Evolutionary conservation across 2,888 invertebrate species (phyloP).

Genomic region (Microplitis manilae): DNA sequence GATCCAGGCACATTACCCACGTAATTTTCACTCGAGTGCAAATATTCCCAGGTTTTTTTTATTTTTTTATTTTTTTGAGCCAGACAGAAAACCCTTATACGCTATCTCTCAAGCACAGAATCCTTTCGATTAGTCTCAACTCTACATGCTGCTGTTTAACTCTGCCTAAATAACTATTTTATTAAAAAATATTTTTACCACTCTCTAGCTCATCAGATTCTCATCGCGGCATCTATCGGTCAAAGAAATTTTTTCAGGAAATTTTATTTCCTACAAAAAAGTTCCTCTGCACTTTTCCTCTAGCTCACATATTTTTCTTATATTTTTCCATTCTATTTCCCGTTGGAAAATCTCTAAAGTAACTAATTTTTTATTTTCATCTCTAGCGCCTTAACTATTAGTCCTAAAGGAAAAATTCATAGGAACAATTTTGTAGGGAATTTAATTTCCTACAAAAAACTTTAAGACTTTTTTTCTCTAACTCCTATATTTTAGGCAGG

Average conservation of each 20-base stretch:
- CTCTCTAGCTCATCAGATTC: not conserved
- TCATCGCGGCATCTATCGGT: not conserved
- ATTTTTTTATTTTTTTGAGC: conserved; percentile 52
- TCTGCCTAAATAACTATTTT: not conserved
- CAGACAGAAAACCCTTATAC: conserved; percentile 15
- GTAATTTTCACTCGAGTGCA: conserved; percentile 61
- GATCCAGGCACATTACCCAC: conserved; percentile 48
- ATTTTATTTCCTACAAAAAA: too few relatives aligned
- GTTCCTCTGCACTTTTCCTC: too few relatives aligned
- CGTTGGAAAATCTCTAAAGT: too few relatives aligned
- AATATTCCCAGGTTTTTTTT: conserved; percentile 59
- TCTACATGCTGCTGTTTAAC: not conserved
- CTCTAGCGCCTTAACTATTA: too few relatives aligned
- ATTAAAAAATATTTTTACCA: not conserved
- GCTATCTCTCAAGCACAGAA: conserved; percentile 27
- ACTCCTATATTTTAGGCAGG: too few relatives aligned
- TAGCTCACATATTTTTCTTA: too few relatives aligned
- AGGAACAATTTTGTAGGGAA: too few relatives aligned
- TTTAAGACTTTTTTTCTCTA: too few relatives aligned
- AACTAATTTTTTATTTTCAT: too few relatives aligned
- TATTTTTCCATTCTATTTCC: too few relatives aligned
- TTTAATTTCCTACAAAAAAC: too few relatives aligned
- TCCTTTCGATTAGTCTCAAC: conserved; percentile 21
- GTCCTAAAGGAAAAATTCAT: too few relatives aligned
- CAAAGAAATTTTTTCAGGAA: conserved; percentile 16